Conservation (phyloP, 2,888 invertebrate genomes). For the Acrobasis repandana region DNA sequence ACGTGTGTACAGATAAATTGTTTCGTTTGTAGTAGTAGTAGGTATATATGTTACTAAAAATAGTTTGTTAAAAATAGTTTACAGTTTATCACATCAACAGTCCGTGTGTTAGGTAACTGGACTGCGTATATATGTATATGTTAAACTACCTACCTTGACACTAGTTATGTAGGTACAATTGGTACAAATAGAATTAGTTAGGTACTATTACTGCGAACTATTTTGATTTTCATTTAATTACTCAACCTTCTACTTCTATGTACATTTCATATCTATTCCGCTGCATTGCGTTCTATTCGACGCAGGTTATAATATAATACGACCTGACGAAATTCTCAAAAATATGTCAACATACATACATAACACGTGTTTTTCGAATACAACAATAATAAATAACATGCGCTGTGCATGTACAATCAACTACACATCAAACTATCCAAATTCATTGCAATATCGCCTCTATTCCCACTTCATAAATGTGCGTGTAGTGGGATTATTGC, state of each 20-base stretch:
- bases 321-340: slow-evolving; percentile 7
- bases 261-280: neutral
- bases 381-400: slow-evolving; percentile 25
- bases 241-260: neutral
- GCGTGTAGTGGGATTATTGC: slow-evolving; percentile 25
- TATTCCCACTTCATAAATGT: neutral
- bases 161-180: too few species aligned
- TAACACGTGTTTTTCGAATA: slow-evolving; percentile 29
- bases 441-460: neutral
- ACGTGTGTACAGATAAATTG: too few species aligned
- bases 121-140: too few species aligned
- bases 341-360: slow-evolving; percentile 30
- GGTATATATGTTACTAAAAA: too few species aligned
- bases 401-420: neutral
- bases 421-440: neutral
- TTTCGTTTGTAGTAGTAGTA: too few species aligned
- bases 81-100: too few species aligned
- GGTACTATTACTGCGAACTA: neutral
- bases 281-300: neutral
- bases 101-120: too few species aligned
- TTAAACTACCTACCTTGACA: too few species aligned
- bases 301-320: neutral
- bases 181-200: too few species aligned
- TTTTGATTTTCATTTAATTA: neutral
- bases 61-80: too few species aligned